These are phyloP conservation scores for Drosophila tripunctata DNA, from an alignment of 2,888 invertebrate genomes.

Conservation along the genomic window DNA sequence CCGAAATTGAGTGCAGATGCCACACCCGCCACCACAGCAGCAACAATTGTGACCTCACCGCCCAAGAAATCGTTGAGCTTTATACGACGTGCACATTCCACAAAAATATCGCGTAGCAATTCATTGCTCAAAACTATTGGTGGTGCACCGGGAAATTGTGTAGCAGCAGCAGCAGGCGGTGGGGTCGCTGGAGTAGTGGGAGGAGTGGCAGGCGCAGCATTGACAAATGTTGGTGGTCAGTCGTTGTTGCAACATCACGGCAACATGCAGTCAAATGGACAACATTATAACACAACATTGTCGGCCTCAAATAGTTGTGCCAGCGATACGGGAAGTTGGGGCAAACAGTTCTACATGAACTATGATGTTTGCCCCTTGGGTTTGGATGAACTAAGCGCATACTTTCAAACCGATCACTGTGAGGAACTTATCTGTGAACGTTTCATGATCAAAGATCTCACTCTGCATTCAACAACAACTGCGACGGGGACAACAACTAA, in stretches of 20 bases:
- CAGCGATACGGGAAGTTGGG: slow-evolving; percentile 76
- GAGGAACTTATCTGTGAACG: slow-evolving; percentile 82
- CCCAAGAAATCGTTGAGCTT: slow-evolving; percentile 87
- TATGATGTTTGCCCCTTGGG: slow-evolving; percentile 82
- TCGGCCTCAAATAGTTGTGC: slow-evolving; percentile 59
- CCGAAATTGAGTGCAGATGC: slow-evolving; percentile 47
- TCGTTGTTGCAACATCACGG: slow-evolving; percentile 8
- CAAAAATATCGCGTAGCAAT: slow-evolving; percentile 89
- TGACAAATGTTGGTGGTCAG: slow-evolving; percentile 2
- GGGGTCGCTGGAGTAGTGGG: slow-evolving; percentile 1
- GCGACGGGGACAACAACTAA: background rate
- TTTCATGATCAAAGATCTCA: slow-evolving; percentile 81
- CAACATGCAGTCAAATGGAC: slow-evolving; percentile 6
- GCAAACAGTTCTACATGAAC: slow-evolving; percentile 80
- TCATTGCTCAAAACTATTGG: slow-evolving; percentile 85
- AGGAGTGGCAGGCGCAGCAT: background rate
- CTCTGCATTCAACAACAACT: slow-evolving; percentile 40
- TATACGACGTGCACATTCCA: slow-evolving; percentile 89
- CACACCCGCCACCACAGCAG: slow-evolving; percentile 20
- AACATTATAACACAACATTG: slow-evolving; percentile 13
- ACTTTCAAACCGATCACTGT: slow-evolving; percentile 83
- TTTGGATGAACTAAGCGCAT: slow-evolving; percentile 82
- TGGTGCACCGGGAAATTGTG: too few species aligned
- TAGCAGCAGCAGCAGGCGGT: background rate
- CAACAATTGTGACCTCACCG: slow-evolving; percentile 81